These are phyloP conservation scores for Diachrysia chrysitis DNA, from an alignment of 2,888 invertebrate species.

Conservation along the genomic window DNA sequence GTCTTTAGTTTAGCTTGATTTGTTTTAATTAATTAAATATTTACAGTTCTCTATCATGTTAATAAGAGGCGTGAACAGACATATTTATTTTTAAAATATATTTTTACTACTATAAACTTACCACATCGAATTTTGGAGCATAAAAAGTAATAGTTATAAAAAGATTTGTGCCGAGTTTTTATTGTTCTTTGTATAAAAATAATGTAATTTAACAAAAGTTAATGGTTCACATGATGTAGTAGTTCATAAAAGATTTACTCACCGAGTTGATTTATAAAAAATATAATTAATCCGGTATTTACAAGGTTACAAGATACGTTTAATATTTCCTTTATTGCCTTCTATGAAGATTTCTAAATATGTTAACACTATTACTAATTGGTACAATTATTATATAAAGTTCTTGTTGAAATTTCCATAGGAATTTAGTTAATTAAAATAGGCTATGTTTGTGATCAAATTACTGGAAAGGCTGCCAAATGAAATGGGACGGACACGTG, in stretches of 20 bases:
- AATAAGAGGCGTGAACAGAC: too few species aligned
- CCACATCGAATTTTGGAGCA: background rate
- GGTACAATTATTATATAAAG: background rate
- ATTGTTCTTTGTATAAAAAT: constrained; percentile 1
- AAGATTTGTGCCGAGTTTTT: background rate
- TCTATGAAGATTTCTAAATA: background rate
- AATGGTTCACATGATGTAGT: background rate
- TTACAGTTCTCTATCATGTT: too few species aligned
- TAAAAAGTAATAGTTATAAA: background rate
- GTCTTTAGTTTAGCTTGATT: too few species aligned
- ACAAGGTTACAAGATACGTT: background rate
- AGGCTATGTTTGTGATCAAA: background rate
- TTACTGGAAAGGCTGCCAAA: background rate
- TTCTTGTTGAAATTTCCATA: background rate
- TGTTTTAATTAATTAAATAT: too few species aligned
- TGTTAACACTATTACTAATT: background rate
- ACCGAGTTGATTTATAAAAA: background rate
- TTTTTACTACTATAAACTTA: background rate
- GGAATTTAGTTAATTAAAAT: background rate
- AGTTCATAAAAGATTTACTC: background rate
- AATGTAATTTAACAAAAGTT: background rate
- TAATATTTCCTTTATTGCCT: background rate
- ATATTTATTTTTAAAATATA: too few species aligned
- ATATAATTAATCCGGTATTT: background rate
- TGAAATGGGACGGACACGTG: too few species aligned